phyloP scores from a whole-genome alignment of 2,113 vertebrate genomes.

The Clarias gariepinus region DNA sequence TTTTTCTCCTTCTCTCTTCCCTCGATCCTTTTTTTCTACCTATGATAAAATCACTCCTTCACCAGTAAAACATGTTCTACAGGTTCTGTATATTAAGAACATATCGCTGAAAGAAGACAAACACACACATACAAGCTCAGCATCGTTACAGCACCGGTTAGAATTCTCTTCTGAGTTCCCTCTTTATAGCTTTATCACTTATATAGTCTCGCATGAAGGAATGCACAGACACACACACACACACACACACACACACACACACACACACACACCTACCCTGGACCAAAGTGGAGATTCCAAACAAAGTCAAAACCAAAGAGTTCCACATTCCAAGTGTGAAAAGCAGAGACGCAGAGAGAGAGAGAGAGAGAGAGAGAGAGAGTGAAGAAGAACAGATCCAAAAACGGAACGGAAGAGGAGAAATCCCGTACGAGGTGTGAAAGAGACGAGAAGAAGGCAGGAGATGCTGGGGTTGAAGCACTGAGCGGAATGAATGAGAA shows the following conservation, averaged over 20 bases:
- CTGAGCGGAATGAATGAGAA: conserved; percentile 54
- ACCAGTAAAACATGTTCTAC: conserved; percentile 18
- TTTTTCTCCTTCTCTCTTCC: conserved; percentile 16
- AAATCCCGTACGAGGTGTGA: conserved; percentile 1
- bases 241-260: conserved; percentile 25
- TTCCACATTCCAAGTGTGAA: conserved; percentile 72
- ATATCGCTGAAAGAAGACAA: background rate
- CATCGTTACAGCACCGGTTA: conserved; percentile 16
- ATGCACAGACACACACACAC: conserved; percentile 23
- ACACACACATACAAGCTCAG: background rate
- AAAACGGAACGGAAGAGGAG: conserved; percentile 24
- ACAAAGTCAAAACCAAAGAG: conserved; percentile 71
- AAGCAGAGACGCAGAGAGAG: conserved; percentile 46
- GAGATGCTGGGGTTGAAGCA: conserved; percentile 64
- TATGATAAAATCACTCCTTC: background rate
- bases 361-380: conserved; percentile 41
- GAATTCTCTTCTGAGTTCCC: background rate
- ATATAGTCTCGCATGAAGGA: conserved; percentile 9
- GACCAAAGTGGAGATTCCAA: conserved; percentile 72
- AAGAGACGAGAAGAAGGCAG: conserved; percentile 48
- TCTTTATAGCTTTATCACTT: conserved; percentile 33
- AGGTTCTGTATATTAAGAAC: conserved; percentile 60
- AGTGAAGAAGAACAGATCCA: conserved; percentile 45
- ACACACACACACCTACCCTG: conserved; percentile 69
- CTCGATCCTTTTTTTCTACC: conserved; percentile 25